A percentile compares a stretch with the other conserved stretches of the same genome.
Conservation (phyloP, 2,797 vertebrate genomes). For the Diglossa cyanea region DNA sequence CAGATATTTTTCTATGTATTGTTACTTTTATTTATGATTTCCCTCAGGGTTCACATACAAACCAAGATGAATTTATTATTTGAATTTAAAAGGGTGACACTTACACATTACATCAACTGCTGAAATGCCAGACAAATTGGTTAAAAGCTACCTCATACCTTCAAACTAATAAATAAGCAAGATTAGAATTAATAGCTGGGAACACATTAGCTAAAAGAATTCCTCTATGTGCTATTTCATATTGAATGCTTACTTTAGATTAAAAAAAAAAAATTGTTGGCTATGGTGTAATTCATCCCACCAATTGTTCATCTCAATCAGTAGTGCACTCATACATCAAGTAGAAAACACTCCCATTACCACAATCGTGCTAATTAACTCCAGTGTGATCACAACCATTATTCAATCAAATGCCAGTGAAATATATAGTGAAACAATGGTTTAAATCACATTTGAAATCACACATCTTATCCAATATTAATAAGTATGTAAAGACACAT, state of each 20-base stretch:
- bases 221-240: neutral
- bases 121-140: neutral
- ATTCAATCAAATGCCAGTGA: neutral
- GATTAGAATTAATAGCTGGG: constrained; percentile 16
- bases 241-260: neutral
- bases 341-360: neutral
- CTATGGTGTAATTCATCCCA: neutral
- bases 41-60: neutral
- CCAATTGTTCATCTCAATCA: neutral
- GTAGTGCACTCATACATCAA: neutral
- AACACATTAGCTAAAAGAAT: neutral
- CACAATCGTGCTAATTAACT: neutral
- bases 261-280: neutral
- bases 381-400: neutral
- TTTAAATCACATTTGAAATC: neutral
- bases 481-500: neutral
- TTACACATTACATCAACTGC: neutral
- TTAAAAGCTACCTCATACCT: neutral
- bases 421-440: neutral
- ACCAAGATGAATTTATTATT: neutral
- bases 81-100: neutral
- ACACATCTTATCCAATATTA: neutral
- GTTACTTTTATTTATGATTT: neutral
- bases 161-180: constrained; percentile 11
- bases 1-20: neutral